Base-by-base conservation (phyloP, 2,888 invertebrate species). In the Troides aeacus region DNA sequence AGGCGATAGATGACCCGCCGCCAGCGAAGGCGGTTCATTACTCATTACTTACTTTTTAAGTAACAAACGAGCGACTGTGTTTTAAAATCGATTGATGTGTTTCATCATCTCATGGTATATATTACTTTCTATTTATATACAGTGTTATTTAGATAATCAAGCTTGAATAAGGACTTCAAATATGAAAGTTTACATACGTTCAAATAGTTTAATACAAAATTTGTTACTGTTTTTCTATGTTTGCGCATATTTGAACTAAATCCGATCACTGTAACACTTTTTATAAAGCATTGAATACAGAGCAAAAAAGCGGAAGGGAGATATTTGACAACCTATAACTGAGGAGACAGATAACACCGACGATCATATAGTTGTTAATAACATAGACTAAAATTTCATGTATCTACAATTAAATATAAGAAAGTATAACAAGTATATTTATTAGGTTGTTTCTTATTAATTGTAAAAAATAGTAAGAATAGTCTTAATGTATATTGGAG, bases 11-110 rank as follows among this genome's bases (percentile, higher is more conserved):
- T 76, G 78, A 75, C 70, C 66, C 66, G 71, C 68, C 75, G 59
- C 62, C 56, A 61, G 57, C 66, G 80, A 80, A 81, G 83, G 81
- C 80, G 71, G 66, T 69, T 71, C 77, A 75, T 84, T 84, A 84
- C 80, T 85, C 84, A 85, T 79, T 80, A 79, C 66, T 59, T 69
- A 72, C 64, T 65, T 69, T 70, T 70, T 66, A 72, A 57, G 70
- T 66, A 66, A 70, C 63, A 62, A 71, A 73, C 66, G 67, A 65
- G 70, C 66, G 24, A 30, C 66, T 63, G 62, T 61, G 59, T 24
- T 36, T 66, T 46, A 42, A 42, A 64, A 61, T 23, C 36, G n/a
- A 36, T 57, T 65, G 58, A 53, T 58, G 50, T 15, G 58, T 69
- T 69, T 50, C 62, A 17, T 70, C 59, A 63, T 62, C 58, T 42